Base-by-base conservation (phyloP, 1,140 invertebrate genomes). In the Aphidius gifuensis region DNA sequence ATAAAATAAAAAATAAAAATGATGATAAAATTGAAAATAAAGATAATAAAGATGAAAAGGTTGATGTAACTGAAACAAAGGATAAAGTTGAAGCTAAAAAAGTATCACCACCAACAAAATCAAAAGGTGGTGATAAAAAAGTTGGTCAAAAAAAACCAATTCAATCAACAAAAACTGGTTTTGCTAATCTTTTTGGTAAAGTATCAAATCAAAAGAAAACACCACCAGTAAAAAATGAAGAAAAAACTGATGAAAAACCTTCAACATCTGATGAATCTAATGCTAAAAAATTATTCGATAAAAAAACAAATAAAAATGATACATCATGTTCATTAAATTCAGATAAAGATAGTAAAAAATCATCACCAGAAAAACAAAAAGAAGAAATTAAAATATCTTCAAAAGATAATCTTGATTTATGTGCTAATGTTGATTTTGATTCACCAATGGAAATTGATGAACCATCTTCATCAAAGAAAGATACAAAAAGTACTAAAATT, bases 111-210 rank as follows among this genome's bases (percentile, higher is more conserved):
- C 60, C 62, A 47, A 38, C 5, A 43, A 59, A 64, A 58, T 21
- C 3, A 21, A 62, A 66, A 38, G 9, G 4, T 11, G 46, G 9
- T 44, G 55, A 60, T 38, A 68, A 65, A 51, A 55, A 72, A 71
- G 60, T 23, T 9, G 9, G 39, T 9, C 39, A 44, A 2, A 73
- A 75, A 49, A 74, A 75, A 58, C 68, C 69, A 7, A 46, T 72
- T 7, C 70, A 71, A 40, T 66, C 69, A 9, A 69, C 66, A 3
- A 64, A 72, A 59, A 61, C 69, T 59, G 74, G 74, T 7, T 74
- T 76, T 45, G 69, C 68, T 40, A 74, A 72, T 67, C 62, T 80
- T 5, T 79, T 78, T 68, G 69, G 69, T 39, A 78, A 71, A 68
- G 61, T 55, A 8, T 16, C 21, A 6, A 73, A 65, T 55, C 72